Evolutionary conservation across 2,888 invertebrate species (phyloP).

Genomic region (Limnephilus marmoratus): DNA sequence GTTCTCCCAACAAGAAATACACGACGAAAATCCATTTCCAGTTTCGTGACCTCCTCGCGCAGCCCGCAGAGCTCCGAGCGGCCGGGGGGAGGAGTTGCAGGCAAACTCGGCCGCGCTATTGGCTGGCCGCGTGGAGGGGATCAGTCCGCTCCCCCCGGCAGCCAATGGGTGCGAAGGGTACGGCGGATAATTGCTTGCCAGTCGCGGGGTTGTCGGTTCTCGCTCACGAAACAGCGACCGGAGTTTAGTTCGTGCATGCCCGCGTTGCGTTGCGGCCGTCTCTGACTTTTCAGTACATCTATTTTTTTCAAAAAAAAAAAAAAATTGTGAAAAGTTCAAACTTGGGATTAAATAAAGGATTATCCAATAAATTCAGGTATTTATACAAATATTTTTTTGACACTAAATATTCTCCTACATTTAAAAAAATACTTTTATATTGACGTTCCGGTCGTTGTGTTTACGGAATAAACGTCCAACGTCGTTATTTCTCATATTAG

Average conservation of each 20-base stretch:
- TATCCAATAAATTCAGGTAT: slow-evolving; percentile 37
- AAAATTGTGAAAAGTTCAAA: slow-evolving; percentile 38
- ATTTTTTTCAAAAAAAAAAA: slow-evolving; percentile 38
- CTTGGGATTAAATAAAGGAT: slow-evolving; percentile 48
- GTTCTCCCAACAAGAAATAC: slow-evolving; percentile 49
- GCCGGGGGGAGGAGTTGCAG: slow-evolving; percentile 73
- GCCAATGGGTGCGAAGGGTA: slow-evolving; percentile 69
- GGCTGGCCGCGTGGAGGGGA: slow-evolving; percentile 69
- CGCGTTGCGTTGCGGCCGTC: slow-evolving; percentile 54
- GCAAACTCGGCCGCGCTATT: slow-evolving; percentile 68
- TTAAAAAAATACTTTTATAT: neutral
- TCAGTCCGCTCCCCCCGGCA: slow-evolving; percentile 72
- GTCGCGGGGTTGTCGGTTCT: slow-evolving; percentile 59
- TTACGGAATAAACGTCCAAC: neutral
- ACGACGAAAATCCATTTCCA: slow-evolving; percentile 66
- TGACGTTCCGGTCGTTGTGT: neutral
- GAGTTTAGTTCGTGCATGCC: slow-evolving; percentile 59
- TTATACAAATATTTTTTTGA: slow-evolving; percentile 33
- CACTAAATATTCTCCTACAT: neutral
- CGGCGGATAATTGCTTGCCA: slow-evolving; percentile 53
- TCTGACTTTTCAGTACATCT: slow-evolving; percentile 27
- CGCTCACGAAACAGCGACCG: slow-evolving; percentile 70
- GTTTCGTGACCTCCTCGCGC: slow-evolving; percentile 70
- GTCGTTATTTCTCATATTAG: neutral
- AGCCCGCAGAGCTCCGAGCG: slow-evolving; percentile 68